These are phyloP conservation scores for Tyria jacobaeae DNA, from an alignment of 2,888 invertebrate species.

Conservation along the genomic window DNA sequence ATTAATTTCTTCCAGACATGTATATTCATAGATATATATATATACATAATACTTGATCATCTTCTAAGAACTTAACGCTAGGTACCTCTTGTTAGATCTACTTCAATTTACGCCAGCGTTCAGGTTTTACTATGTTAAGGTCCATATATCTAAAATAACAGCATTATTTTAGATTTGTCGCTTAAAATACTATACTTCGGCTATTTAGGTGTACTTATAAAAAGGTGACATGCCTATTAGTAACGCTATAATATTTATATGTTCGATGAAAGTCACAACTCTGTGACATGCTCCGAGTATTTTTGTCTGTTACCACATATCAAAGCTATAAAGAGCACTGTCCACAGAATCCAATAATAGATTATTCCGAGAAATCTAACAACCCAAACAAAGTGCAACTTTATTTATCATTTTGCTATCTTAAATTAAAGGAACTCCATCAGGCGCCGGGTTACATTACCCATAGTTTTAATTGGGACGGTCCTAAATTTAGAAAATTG, in stretches of 20 bases:
- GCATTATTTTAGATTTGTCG: background rate
- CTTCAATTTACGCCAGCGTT: no score
- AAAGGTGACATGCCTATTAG: background rate
- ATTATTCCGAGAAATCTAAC: conserved; percentile 26
- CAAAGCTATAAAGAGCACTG: conserved; percentile 22
- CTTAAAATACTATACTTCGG: background rate
- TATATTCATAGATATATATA: no score
- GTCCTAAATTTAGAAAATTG: conserved; percentile 64
- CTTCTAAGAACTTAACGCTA: background rate
- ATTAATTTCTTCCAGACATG: background rate
- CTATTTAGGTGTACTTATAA: conserved; percentile 8
- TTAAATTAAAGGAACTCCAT: conserved; percentile 33
- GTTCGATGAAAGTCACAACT: conserved; percentile 24
- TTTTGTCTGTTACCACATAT: conserved; percentile 37
- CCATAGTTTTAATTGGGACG: conserved; percentile 63
- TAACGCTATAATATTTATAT: background rate
- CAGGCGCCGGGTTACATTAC: conserved; percentile 66
- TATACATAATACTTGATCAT: no score
- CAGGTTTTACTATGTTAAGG: no score
- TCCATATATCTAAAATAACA: no score
- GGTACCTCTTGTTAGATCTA: background rate
- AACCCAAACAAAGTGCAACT: conserved; percentile 14
- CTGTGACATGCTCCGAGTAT: conserved; percentile 27
- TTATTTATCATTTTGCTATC: conserved; percentile 25
- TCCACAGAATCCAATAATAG: conserved; percentile 38